phyloP scores from a whole-genome alignment of 2,888 invertebrate genomes.

The Calliphora vomitoria region DNA sequence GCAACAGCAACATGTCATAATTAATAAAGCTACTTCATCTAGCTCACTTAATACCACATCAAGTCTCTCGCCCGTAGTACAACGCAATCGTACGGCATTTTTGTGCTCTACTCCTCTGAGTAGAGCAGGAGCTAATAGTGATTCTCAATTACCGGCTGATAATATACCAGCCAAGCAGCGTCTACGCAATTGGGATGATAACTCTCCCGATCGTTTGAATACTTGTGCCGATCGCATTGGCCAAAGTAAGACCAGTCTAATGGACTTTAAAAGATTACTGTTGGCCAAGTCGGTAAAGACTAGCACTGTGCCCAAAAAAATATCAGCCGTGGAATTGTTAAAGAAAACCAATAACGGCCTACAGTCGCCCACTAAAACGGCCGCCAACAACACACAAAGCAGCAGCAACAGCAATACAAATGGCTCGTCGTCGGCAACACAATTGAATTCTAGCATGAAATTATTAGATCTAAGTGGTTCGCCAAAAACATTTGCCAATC shows the following conservation, averaged over 20 bases:
- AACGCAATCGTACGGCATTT: slow-evolving; percentile 87
- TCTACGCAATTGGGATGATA: slow-evolving; percentile 79
- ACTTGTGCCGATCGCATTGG: slow-evolving; percentile 89
- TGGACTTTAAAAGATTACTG: slow-evolving; percentile 93
- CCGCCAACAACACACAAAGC: slow-evolving; percentile 30
- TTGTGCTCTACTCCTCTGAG: slow-evolving; percentile 89
- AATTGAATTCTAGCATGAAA: slow-evolving; percentile 86
- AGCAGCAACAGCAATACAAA: slow-evolving; percentile 7
- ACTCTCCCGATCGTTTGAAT: slow-evolving; percentile 82
- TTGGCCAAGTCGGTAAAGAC: slow-evolving; percentile 90
- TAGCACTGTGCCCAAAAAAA: slow-evolving; percentile 86
- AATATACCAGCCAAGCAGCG: slow-evolving; percentile 81
- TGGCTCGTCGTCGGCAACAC: slow-evolving; percentile 9
- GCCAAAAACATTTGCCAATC: slow-evolving; percentile 89
- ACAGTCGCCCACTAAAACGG: slow-evolving; percentile 68
- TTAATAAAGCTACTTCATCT: slow-evolving; percentile 60
- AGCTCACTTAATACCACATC: slow-evolving; percentile 57
- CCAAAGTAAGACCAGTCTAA: slow-evolving; percentile 90
- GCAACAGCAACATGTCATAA: slow-evolving; percentile 17
- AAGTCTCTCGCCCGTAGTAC: slow-evolving; percentile 89
- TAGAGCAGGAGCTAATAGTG: slow-evolving; percentile 62
- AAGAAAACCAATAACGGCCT: slow-evolving; percentile 85
- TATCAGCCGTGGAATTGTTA: slow-evolving; percentile 92
- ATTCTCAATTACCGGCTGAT: slow-evolving; percentile 71
- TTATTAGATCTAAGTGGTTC: slow-evolving; percentile 90